These are phyloP conservation scores for Orius insidiosus DNA, from an alignment of 1,140 invertebrate genomes.

Conservation along the genomic window DNA sequence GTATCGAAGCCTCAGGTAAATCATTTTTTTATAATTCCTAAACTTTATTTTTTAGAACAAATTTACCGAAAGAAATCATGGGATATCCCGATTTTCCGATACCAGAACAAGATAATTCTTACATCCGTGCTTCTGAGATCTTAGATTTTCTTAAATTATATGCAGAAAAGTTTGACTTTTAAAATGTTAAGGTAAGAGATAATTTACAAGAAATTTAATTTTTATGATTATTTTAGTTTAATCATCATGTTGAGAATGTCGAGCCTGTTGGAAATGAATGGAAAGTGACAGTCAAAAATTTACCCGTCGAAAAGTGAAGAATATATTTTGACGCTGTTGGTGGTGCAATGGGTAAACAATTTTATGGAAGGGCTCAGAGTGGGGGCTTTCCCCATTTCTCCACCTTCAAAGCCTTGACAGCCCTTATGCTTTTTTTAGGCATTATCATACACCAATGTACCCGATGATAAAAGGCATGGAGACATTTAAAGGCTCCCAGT, in stretches of 20 bases:
- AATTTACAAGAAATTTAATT: neutral
- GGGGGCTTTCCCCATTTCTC: no score
- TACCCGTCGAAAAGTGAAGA: constrained; percentile 24
- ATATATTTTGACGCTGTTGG: constrained; percentile 37
- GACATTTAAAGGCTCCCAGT: constrained; percentile 44
- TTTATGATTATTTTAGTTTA: constrained; percentile 15
- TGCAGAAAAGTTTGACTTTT: constrained; percentile 33
- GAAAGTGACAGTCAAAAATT: constrained; percentile 26
- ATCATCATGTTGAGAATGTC: constrained; percentile 16
- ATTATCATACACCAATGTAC: constrained; percentile 51
- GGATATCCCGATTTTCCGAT: constrained; percentile 63
- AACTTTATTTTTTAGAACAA: constrained; percentile 52
- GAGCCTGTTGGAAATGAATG: constrained; percentile 27
- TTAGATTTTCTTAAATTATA: constrained; percentile 44
- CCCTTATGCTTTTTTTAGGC: constrained; percentile 22
- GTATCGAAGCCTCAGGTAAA: constrained; percentile 36
- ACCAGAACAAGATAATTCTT: constrained; percentile 34
- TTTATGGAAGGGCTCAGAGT: no score
- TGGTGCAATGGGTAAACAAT: constrained; percentile 42
- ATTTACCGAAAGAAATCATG: constrained; percentile 82
- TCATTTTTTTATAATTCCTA: no score
- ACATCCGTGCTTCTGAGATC: constrained; percentile 34
- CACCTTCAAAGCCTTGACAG: no score
- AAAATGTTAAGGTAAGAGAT: constrained; percentile 29
- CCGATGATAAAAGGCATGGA: constrained; percentile 40